These are phyloP conservation scores for Cheiracanthium punctorium DNA, from an alignment of 2,888 invertebrate genomes.

Conservation along the genomic window DNA sequence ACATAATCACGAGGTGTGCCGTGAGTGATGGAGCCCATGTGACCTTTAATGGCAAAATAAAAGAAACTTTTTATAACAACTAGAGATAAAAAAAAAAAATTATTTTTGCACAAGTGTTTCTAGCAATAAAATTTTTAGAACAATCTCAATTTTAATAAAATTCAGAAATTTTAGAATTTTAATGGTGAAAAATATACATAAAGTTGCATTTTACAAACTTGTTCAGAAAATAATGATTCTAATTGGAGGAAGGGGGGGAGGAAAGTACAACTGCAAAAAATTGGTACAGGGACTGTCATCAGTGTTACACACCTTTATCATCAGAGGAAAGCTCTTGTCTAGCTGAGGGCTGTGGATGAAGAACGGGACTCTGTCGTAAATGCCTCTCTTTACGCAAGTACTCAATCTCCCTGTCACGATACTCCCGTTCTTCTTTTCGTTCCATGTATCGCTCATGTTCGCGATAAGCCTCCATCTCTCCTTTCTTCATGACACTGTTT, in stretches of 20 bases:
- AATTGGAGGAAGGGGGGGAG: too few species aligned
- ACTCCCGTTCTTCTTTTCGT: slow-evolving; percentile 40
- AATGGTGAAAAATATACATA: too few species aligned
- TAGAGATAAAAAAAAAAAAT: not conserved
- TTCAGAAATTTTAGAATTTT: too few species aligned
- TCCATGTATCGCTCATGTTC: slow-evolving; percentile 47
- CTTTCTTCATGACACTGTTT: slow-evolving; percentile 26
- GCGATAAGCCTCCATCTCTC: slow-evolving; percentile 36
- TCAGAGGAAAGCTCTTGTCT: slow-evolving; percentile 36
- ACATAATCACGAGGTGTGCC: slow-evolving; percentile 73
- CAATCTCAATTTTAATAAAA: too few species aligned
- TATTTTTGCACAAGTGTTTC: too few species aligned
- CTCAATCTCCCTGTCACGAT: slow-evolving; percentile 41
- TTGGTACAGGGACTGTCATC: too few species aligned
- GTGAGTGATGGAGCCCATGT: slow-evolving; percentile 74
- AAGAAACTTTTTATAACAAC: not conserved
- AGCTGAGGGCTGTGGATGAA: slow-evolving; percentile 27
- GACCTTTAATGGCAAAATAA: slow-evolving; percentile 39
- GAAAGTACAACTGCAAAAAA: too few species aligned
- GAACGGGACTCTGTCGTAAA: slow-evolving; percentile 38
- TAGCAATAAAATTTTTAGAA: too few species aligned
- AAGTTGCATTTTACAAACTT: too few species aligned
- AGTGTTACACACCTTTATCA: slow-evolving; percentile 52
- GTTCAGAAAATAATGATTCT: too few species aligned
- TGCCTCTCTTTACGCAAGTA: slow-evolving; percentile 46